Evolutionary conservation across 2,797 vertebrate species (phyloP).

Genomic region (Amblyraja radiata): DNA sequence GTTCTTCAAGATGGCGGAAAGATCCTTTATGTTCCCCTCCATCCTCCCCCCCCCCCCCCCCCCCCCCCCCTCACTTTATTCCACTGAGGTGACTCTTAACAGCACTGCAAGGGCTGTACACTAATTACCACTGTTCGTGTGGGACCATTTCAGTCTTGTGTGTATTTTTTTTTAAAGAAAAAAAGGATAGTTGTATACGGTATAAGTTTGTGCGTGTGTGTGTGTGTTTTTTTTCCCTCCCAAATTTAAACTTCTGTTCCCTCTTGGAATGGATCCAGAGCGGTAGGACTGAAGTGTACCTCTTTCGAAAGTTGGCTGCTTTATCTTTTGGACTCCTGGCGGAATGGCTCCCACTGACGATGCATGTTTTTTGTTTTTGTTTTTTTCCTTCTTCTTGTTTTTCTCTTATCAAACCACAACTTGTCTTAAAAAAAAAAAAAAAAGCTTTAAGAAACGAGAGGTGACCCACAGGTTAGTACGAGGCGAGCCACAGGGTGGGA

Average conservation of each 20-base stretch:
- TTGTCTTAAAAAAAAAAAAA: not conserved
- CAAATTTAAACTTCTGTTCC: constrained; percentile 9
- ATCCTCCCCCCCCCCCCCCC: no score
- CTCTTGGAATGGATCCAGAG: not conserved
- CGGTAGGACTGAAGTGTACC: no score
- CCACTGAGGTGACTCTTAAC: not conserved
- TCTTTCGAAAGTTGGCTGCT: not conserved
- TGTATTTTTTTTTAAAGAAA: not conserved
- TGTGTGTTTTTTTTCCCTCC: not conserved
- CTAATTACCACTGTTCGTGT: not conserved
- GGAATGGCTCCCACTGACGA: not conserved
- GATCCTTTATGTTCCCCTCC: no score
- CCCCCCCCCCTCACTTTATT: not conserved
- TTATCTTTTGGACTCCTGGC: not conserved
- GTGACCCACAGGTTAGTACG: not conserved
- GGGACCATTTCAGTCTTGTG: not conserved
- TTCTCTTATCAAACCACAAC: not conserved
- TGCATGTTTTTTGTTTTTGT: not conserved
- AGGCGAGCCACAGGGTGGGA: not conserved
- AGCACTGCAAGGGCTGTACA: not conserved
- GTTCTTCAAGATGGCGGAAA: not conserved
- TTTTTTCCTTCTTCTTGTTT: not conserved
- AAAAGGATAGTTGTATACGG: not conserved
- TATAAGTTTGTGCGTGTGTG: not conserved
- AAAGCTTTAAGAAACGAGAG: not conserved